These are phyloP conservation scores for Knipowitschia caucasica DNA, from an alignment of 2,797 vertebrate genomes.

Conservation along the genomic window DNA sequence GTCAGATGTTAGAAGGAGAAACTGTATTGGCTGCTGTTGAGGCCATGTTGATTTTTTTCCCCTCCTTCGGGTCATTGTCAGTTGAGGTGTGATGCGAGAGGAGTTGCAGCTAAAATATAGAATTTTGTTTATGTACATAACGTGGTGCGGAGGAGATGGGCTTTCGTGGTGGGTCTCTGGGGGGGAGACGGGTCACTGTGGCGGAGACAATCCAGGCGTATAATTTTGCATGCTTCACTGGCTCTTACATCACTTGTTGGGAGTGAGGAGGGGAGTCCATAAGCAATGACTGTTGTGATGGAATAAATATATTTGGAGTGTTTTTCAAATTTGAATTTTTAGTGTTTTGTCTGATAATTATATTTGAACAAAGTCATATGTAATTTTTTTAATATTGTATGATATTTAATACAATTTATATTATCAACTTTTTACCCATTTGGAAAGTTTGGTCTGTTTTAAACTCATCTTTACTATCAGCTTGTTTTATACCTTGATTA, in stretches of 20 bases:
- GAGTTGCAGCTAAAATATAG: conserved; percentile 39
- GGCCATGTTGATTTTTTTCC: conserved; percentile 59
- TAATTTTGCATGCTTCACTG: conserved; percentile 68
- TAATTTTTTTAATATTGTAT: too few species aligned
- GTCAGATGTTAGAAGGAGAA: conserved; percentile 58
- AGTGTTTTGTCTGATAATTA: too few species aligned
- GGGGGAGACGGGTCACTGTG: conserved; percentile 44
- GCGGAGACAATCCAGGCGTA: conserved; percentile 48
- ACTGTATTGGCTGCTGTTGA: conserved; percentile 64
- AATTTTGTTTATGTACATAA: conserved; percentile 46
- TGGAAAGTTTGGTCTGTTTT: too few species aligned
- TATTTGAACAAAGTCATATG: too few species aligned
- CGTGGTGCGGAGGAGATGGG: conserved; percentile 33
- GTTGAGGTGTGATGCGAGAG: conserved; percentile 51
- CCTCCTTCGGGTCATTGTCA: conserved; percentile 52
- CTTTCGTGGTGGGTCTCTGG: conserved; percentile 49
- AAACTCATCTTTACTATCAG: too few species aligned
- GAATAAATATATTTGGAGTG: background rate
- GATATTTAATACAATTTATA: too few species aligned
- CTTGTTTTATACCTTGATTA: too few species aligned
- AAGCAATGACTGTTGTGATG: background rate
- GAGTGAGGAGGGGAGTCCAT: conserved; percentile 1
- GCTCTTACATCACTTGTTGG: conserved; percentile 13
- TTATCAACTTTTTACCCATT: too few species aligned
- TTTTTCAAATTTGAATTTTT: background rate